Evolutionary conservation across 1,140 invertebrate species (phyloP).

Genomic region (Gonioctena quinquepunctata): DNA sequence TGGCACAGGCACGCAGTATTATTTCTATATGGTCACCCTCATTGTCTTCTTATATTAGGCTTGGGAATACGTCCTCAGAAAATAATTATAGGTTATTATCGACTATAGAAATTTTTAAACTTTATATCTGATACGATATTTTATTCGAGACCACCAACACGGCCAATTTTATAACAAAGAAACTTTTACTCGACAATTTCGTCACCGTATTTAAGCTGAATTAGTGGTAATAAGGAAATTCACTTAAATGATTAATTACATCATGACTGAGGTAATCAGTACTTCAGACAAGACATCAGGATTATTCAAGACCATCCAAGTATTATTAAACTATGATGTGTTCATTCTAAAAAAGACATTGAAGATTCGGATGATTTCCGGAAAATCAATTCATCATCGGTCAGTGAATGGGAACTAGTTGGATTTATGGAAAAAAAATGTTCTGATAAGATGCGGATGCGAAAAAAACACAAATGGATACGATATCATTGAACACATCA

Average conservation of each 20-base stretch:
- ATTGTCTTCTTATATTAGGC: conserved; percentile 37
- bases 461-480: too few relatives aligned
- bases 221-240: conserved; percentile 16
- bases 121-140: conserved; percentile 41
- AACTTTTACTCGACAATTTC: conserved; percentile 10
- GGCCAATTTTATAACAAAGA: conserved; percentile 19
- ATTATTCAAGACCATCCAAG: too few relatives aligned
- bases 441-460: too few relatives aligned
- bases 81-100: conserved; percentile 42
- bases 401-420: too few relatives aligned
- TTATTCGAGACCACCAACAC: conserved; percentile 40
- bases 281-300: background rate
- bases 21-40: conserved; percentile 23
- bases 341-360: too few relatives aligned
- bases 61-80: conserved; percentile 38
- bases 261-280: background rate
- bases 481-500: too few relatives aligned
- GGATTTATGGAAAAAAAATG: too few relatives aligned
- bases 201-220: conserved; percentile 9
- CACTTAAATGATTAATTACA: conserved; percentile 13
- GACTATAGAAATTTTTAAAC: conserved; percentile 33
- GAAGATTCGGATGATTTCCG: too few relatives aligned
- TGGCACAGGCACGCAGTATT: background rate
- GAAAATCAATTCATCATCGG: too few relatives aligned
- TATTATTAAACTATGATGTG: too few relatives aligned